These are phyloP conservation scores for Cranoglanis bouderius DNA, from an alignment of 2,113 vertebrate species.

Conservation along the genomic window DNA sequence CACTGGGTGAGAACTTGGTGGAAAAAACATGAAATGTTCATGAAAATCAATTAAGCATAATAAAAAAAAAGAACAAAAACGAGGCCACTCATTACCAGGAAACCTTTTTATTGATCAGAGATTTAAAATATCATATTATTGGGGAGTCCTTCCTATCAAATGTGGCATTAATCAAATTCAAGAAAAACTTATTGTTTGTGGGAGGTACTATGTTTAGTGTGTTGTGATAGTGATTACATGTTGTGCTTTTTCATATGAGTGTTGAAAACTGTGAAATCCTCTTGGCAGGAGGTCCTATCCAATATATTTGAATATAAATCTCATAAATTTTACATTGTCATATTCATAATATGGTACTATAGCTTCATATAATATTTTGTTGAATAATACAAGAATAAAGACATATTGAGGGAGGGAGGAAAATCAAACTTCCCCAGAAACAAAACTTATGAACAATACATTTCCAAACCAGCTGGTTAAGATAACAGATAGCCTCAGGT, in stretches of 20 bases:
- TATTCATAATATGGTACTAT: slow-evolving; percentile 44
- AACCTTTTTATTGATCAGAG: slow-evolving; percentile 90
- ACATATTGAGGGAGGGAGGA: slow-evolving; percentile 43
- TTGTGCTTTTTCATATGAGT: slow-evolving; percentile 86
- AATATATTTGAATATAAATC: slow-evolving; percentile 79
- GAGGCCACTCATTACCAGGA: slow-evolving; percentile 80
- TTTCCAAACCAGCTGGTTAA: slow-evolving; percentile 80
- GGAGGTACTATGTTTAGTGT: slow-evolving; percentile 34
- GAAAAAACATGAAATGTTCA: neutral
- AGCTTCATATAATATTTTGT: slow-evolving; percentile 50
- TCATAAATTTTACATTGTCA: slow-evolving; percentile 32
- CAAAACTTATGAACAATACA: slow-evolving; percentile 66
- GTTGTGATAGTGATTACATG: slow-evolving; percentile 66
- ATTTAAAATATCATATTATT: slow-evolving; percentile 79
- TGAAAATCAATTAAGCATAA: neutral
- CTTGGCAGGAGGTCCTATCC: slow-evolving; percentile 70
- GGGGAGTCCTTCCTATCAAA: slow-evolving; percentile 39
- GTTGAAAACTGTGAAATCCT: slow-evolving; percentile 57
- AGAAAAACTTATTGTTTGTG: slow-evolving; percentile 77
- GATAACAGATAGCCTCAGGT: slow-evolving; percentile 75
- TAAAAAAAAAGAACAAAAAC: neutral
- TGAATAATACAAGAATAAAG: slow-evolving; percentile 50
- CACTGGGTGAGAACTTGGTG: too few relatives aligned
- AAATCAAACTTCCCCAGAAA: slow-evolving; percentile 30
- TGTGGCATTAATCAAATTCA: slow-evolving; percentile 71